Evolutionary conservation across 2,113 vertebrate genomes (phyloP).

Genomic region (Paramormyrops kingsleyae): DNA sequence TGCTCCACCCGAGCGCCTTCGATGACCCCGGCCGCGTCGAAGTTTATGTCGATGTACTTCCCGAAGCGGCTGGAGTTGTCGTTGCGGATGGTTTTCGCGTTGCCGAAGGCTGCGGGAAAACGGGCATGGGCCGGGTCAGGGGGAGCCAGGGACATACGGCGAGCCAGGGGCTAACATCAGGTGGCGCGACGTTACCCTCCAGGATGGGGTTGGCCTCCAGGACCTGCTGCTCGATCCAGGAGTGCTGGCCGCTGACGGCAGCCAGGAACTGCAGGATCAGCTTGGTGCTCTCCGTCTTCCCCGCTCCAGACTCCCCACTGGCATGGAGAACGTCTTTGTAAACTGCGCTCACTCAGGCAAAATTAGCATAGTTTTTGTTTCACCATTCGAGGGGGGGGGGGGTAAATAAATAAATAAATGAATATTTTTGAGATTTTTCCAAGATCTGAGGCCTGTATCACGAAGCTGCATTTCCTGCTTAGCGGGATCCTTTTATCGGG

Average conservation of each 20-base stretch:
- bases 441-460: background rate
- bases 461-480: background rate
- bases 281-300: constrained; percentile 95
- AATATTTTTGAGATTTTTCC: background rate
- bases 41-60: constrained; percentile 89
- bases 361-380: background rate
- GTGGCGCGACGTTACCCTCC: constrained; percentile 68
- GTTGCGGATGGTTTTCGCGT: constrained; percentile 89
- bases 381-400: background rate
- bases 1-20: constrained; percentile 85
- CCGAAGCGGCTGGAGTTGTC: constrained; percentile 98
- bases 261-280: constrained; percentile 91
- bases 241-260: constrained; percentile 83
- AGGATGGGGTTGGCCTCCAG: constrained; percentile 93
- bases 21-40: constrained; percentile 74
- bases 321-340: background rate
- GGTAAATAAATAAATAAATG: no score
- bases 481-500: background rate
- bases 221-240: constrained; percentile 95
- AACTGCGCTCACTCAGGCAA: background rate
- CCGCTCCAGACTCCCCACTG: constrained; percentile 93
- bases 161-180: constrained; percentile 67
- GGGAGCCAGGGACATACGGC: background rate
- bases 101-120: constrained; percentile 78
- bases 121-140: background rate